A percentile compares a stretch with the other conserved stretches of the same genome.
These are phyloP conservation scores for Phalacrocorax brasilianus DNA, from an alignment of 2,113 vertebrate genomes.

Conservation along the genomic window DNA sequence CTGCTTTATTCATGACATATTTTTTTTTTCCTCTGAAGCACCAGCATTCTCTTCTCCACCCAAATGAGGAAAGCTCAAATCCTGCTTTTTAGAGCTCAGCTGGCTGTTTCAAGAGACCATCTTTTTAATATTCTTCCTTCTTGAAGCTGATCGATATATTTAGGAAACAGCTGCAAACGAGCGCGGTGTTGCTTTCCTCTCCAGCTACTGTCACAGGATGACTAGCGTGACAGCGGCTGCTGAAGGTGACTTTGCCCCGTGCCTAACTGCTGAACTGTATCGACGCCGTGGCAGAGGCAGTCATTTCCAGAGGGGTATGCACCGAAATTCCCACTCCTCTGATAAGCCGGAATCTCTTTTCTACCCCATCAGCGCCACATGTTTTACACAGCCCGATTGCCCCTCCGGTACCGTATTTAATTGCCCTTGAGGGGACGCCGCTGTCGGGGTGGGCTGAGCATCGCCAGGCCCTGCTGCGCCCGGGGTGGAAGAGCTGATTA, in stretches of 20 bases:
- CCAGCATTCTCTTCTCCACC: not conserved
- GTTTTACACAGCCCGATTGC: not conserved
- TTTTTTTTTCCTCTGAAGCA: not conserved
- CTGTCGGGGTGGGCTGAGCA: not conserved
- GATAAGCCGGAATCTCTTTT: not conserved
- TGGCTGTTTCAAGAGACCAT: conserved; percentile 9
- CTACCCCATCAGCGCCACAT: rapidly evolving
- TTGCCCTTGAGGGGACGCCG: not conserved
- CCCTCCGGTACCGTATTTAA: rapidly evolving
- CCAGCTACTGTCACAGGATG: not conserved
- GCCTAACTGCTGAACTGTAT: not conserved
- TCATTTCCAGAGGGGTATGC: not conserved
- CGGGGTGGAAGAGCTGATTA: not conserved
- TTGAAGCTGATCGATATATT: conserved; percentile 12
- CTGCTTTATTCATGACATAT: not conserved
- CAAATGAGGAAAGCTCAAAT: not conserved
- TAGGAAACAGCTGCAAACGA: conserved; percentile 27
- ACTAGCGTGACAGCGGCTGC: not conserved
- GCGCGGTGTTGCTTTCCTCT: not conserved
- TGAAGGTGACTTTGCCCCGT: conserved; percentile 8
- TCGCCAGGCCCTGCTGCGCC: not conserved
- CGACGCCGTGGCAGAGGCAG: not conserved
- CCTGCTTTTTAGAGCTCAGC: conserved; percentile 35
- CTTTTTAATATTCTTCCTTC: not conserved
- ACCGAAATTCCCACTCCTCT: not conserved